Evolutionary conservation across 2,888 invertebrate species (phyloP).

Genomic region (Deilephila elpenor): DNA sequence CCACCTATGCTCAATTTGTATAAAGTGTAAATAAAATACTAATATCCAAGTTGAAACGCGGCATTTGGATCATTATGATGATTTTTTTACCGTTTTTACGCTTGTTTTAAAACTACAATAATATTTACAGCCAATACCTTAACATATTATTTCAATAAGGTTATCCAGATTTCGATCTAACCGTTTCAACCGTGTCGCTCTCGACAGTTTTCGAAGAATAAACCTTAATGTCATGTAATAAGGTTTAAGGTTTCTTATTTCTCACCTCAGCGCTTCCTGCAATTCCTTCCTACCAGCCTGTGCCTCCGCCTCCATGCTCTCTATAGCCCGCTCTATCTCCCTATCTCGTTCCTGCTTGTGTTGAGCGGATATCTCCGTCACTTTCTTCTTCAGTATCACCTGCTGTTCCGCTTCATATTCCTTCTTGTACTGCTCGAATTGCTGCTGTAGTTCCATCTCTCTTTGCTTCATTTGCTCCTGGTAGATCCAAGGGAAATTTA

Average conservation of each 20-base stretch:
- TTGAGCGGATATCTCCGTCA: slow-evolving; percentile 87
- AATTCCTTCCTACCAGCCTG: slow-evolving; percentile 84
- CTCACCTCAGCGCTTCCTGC: slow-evolving; percentile 84
- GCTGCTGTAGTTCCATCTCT: slow-evolving; percentile 85
- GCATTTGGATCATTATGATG: too few species aligned
- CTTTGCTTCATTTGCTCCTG: slow-evolving; percentile 80
- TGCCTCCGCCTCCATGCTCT: slow-evolving; percentile 88
- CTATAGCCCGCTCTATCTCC: slow-evolving; percentile 90
- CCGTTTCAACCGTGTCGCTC: too few species aligned
- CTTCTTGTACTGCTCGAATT: slow-evolving; percentile 87
- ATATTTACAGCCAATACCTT: too few species aligned
- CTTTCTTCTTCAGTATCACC: slow-evolving; percentile 86
- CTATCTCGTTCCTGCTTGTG: slow-evolving; percentile 90
- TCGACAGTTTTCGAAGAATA: too few species aligned
- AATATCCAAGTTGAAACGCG: too few species aligned
- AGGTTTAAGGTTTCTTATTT: neutral
- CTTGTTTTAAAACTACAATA: too few species aligned
- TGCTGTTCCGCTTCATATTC: slow-evolving; percentile 87
- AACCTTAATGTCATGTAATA: too few species aligned
- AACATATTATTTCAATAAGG: too few species aligned
- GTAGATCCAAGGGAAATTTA: slow-evolving; percentile 13
- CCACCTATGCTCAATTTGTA: too few species aligned
- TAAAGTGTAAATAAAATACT: too few species aligned
- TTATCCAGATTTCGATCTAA: too few species aligned
- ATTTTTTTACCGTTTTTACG: too few species aligned